Evolutionary conservation across 2,797 vertebrate species (phyloP).

Genomic region (Luscinia megarhynchos): DNA sequence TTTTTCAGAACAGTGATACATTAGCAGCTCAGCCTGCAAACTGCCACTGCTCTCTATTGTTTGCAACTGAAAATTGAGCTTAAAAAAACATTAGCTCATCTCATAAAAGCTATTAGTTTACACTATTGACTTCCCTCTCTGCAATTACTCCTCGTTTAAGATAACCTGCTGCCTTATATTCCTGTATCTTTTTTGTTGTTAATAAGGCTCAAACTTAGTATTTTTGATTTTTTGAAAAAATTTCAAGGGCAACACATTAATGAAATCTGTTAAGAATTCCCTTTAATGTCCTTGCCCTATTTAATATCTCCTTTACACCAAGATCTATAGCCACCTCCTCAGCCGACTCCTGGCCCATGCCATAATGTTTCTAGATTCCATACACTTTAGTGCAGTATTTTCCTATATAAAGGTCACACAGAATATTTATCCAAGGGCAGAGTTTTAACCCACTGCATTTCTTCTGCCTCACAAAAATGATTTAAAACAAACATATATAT

Average conservation of each 20-base stretch:
- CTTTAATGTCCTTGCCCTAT: neutral
- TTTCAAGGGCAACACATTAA: neutral
- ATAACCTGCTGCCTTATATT: neutral
- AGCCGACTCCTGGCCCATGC: neutral
- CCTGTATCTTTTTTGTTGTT: neutral
- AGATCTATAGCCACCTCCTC: neutral
- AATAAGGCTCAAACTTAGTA: neutral
- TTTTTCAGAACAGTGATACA: neutral
- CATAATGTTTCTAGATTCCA: neutral
- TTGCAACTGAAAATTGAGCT: constrained; percentile 8
- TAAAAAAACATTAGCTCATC: constrained; percentile 11
- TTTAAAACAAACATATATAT: neutral
- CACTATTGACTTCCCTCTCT: neutral
- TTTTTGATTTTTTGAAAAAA: neutral
- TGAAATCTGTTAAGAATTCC: neutral
- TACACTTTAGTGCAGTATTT: neutral
- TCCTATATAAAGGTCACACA: neutral
- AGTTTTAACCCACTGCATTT: neutral
- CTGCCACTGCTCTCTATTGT: neutral
- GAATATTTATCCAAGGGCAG: constrained; percentile 19
- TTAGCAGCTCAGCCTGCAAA: neutral
- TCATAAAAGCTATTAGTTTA: constrained; percentile 20
- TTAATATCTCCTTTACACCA: neutral
- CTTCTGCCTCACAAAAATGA: neutral
- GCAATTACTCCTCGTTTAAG: neutral